phyloP scores from a whole-genome alignment of 2,797 vertebrate species.

The Epinephelus malabaricus region DNA sequence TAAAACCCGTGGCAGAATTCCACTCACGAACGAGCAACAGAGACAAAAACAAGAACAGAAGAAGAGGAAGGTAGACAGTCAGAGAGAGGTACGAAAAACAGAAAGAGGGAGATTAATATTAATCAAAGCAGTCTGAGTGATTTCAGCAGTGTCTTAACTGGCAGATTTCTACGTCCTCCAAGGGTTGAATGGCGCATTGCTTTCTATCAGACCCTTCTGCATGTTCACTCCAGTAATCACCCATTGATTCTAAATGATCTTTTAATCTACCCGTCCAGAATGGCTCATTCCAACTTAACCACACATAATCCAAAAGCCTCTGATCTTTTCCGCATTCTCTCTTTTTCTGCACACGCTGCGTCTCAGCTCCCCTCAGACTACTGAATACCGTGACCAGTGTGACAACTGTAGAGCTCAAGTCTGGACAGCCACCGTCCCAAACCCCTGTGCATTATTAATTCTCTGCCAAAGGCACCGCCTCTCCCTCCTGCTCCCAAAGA shows the following conservation, averaged over 20 bases:
- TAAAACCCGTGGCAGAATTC: slow-evolving; percentile 62
- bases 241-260: slow-evolving; percentile 69
- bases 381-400: slow-evolving; percentile 63
- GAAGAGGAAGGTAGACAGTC: slow-evolving; percentile 34
- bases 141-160: slow-evolving; percentile 52
- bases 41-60: slow-evolving; percentile 62
- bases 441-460: slow-evolving; percentile 72
- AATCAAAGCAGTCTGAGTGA: slow-evolving; percentile 71
- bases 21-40: slow-evolving; percentile 46
- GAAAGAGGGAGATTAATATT: slow-evolving; percentile 63
- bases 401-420: slow-evolving; percentile 63
- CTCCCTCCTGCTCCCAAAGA: slow-evolving; percentile 55
- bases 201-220: slow-evolving; percentile 49
- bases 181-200: slow-evolving; percentile 31
- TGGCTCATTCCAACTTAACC: slow-evolving; percentile 59
- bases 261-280: slow-evolving; percentile 70
- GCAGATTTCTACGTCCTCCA: slow-evolving; percentile 51
- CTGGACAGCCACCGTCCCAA: slow-evolving; percentile 47
- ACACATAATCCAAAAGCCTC: slow-evolving; percentile 56
- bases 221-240: slow-evolving; percentile 56
- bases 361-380: slow-evolving; percentile 33
- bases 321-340: slow-evolving; percentile 53
- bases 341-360: slow-evolving; percentile 13
- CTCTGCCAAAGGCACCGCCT: slow-evolving; percentile 46
- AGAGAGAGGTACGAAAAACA: slow-evolving; percentile 30